These are phyloP conservation scores for Hipparchia semele DNA, from an alignment of 2,888 invertebrate genomes.

Conservation along the genomic window DNA sequence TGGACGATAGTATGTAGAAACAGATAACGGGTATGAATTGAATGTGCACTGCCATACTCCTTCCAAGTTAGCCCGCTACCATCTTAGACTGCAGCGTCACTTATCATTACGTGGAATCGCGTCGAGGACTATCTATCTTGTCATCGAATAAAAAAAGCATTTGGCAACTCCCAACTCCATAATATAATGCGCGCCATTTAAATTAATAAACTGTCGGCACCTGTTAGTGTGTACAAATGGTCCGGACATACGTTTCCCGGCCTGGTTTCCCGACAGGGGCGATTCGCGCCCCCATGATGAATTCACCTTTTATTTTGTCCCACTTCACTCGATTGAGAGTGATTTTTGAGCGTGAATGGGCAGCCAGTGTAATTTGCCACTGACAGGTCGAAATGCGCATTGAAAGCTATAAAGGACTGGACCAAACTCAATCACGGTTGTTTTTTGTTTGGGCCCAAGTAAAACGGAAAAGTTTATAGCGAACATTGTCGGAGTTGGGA, in stretches of 20 bases:
- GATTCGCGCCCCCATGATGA: constrained; percentile 74
- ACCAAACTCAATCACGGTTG: constrained; percentile 72
- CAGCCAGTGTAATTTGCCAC: constrained; percentile 77
- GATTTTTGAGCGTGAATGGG: constrained; percentile 82
- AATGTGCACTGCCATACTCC: too few species aligned
- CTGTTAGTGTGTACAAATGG: constrained; percentile 79
- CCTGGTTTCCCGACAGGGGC: constrained; percentile 69
- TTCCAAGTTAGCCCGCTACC: too few species aligned
- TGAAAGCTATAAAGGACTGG: constrained; percentile 77
- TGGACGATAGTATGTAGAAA: too few species aligned
- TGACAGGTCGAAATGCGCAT: constrained; percentile 77
- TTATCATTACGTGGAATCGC: too few species aligned
- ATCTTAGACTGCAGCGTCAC: too few species aligned
- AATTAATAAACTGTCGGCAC: constrained; percentile 78
- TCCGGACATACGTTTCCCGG: constrained; percentile 79
- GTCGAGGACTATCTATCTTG: too few species aligned
- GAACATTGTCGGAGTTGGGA: constrained; percentile 24
- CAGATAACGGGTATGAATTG: too few species aligned
- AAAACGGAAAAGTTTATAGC: constrained; percentile 46
- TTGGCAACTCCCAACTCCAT: constrained; percentile 20
- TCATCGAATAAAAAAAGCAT: constrained; percentile 4
- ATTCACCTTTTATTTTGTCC: constrained; percentile 81
- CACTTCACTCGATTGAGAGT: constrained; percentile 80
- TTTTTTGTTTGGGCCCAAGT: constrained; percentile 48
- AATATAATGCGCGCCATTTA: constrained; percentile 56